phyloP scores from a whole-genome alignment of 2,797 vertebrate species.

The Mormyrus hasselquistii region DNA sequence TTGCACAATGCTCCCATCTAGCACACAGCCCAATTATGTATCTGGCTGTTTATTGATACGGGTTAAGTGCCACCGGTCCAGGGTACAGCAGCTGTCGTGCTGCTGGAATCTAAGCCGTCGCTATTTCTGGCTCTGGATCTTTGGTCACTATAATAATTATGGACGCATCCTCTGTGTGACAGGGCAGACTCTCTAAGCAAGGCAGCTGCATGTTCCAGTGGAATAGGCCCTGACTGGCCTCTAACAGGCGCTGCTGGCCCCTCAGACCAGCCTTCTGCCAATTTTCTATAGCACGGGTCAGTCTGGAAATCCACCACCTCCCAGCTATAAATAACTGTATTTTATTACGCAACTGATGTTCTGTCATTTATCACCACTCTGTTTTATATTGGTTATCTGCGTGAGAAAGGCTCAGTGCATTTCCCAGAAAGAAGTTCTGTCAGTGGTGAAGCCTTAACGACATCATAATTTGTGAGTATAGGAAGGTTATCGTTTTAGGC shows the following conservation, averaged over 20 bases:
- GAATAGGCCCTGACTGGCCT: background rate
- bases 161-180: background rate
- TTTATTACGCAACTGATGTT: background rate
- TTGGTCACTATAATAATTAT: background rate
- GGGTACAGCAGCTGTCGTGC: background rate
- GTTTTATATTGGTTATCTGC: background rate
- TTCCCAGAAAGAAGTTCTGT: background rate
- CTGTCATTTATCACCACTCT: background rate
- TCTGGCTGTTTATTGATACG: background rate
- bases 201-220: background rate
- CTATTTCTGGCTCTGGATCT: background rate
- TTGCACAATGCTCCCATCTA: background rate
- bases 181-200: background rate
- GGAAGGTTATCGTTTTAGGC: background rate
- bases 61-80: background rate
- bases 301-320: background rate
- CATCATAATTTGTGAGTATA: background rate
- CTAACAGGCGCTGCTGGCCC: background rate
- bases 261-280: background rate
- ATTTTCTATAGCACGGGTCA: background rate
- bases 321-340: background rate
- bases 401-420: background rate
- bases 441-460: background rate
- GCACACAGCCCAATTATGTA: background rate
- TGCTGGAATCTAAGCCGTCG: background rate